Base-by-base conservation (phyloP, 1,140 invertebrate genomes). In the Hyles vespertilio region DNA sequence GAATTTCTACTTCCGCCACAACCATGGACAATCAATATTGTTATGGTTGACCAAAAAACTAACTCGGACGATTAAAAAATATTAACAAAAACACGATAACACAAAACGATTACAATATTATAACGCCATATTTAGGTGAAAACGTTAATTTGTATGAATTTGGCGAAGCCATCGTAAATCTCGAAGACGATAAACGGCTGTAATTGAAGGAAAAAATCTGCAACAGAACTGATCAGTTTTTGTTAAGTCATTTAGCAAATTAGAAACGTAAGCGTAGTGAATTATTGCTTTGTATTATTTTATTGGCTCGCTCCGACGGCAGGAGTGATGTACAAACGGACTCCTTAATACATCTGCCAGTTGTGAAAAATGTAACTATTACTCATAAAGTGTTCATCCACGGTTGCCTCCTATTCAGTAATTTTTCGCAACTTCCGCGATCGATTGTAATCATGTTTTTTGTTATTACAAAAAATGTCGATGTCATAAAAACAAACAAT, bases 401-500 rank as follows among this genome's bases (percentile, higher is more conserved):
- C 55, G 45, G 32, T 51, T 57, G 45, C 44, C 48, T 51, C 6
- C 57, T 63, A 61, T 66, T 63, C 51, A 56, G 57, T 54, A 50
- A 67, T 63, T 70, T 65, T 68, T 69, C 67, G 74, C 70, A 75
- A 81, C 76, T 80, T 81, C 81, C 77, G 73, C 72, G 59, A 80
- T 76, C 68, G 64, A 77, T 77, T 72, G 66, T 83, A 79, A 68
- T 69, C 52, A 72, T 72, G 69, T 76, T 87, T 81, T 83, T 79
- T 79, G 63, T 61, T 58, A 58, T 53, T 56, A 71, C 69, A 83
- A 82, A 86, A 84, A 82, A 51, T 70, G 70, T 59, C 64, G 61
- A 75, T 75, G 69, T 67, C 69, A 80, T 76, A 85, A 84, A 89
- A 89, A 89, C 73, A 86, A 80, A 86, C 78, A 83, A 81, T 83